Evolutionary conservation across 2,113 vertebrate species (phyloP).

Genomic region (Perca fluviatilis): DNA sequence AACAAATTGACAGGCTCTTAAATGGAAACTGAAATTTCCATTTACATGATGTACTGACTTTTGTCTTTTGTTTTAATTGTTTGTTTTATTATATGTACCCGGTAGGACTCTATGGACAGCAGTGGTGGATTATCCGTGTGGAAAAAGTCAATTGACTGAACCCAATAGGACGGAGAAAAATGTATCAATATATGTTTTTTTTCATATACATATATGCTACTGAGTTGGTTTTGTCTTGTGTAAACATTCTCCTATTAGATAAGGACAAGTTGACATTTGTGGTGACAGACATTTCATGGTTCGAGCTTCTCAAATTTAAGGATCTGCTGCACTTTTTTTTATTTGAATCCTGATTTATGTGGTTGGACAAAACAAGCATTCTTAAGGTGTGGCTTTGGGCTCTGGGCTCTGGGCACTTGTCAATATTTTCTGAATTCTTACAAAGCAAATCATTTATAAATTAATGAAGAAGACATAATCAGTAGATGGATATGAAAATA

Average conservation of each 20-base stretch:
- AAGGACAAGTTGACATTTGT: background rate
- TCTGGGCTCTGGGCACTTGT: background rate
- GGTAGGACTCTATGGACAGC: background rate
- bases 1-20: background rate
- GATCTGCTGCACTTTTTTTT: background rate
- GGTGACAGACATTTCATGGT: background rate
- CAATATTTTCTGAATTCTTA: background rate
- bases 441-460: background rate
- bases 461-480: background rate
- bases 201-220: background rate
- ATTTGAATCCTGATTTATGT: background rate
- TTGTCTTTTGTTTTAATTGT: background rate
- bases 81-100: background rate
- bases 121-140: background rate
- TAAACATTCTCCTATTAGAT: background rate
- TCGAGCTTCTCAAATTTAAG: background rate
- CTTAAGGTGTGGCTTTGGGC: background rate
- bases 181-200: background rate
- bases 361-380: background rate
- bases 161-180: background rate
- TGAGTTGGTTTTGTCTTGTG: background rate
- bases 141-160: background rate
- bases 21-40: background rate
- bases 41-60: background rate
- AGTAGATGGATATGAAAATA: background rate